Evolutionary conservation across 1,140 invertebrate genomes (phyloP).

Genomic region (Phymastichus coffea): DNA sequence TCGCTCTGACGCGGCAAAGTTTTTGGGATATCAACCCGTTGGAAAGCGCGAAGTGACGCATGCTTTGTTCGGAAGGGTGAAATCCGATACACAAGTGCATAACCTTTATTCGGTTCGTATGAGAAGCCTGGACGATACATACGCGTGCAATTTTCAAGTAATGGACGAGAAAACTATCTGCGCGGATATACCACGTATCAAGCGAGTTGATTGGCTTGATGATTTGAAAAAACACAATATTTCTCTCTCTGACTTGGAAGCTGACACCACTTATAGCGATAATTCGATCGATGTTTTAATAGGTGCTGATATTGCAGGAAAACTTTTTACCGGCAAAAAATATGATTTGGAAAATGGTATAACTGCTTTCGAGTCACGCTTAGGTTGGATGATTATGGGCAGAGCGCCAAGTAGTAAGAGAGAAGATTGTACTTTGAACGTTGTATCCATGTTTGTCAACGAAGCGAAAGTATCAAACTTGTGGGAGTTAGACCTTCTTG

Average conservation of each 20-base stretch:
- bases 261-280: not conserved
- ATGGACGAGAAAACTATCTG: constrained; percentile 28
- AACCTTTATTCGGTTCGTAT: constrained; percentile 21
- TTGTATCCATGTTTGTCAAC: constrained; percentile 25
- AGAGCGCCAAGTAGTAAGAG: constrained; percentile 25
- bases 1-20: too few relatives aligned
- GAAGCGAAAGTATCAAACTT: constrained; percentile 36
- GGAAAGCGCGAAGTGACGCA: too few relatives aligned
- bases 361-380: constrained; percentile 39
- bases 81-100: constrained; percentile 4
- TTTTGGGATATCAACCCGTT: too few relatives aligned
- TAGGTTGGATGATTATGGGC: constrained; percentile 44
- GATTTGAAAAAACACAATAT: constrained; percentile 26
- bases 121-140: constrained; percentile 22
- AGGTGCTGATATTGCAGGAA: constrained; percentile 40
- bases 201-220: constrained; percentile 1
- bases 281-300: constrained; percentile 34
- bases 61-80: not conserved
- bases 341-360: constrained; percentile 34
- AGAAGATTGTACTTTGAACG: not conserved
- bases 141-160: constrained; percentile 29
- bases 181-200: constrained; percentile 12
- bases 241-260: constrained; percentile 21
- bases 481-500: constrained; percentile 47
- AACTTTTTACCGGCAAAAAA: constrained; percentile 37